Conservation (phyloP, 2,888 invertebrate genomes). For the Metallyticus violacea region DNA sequence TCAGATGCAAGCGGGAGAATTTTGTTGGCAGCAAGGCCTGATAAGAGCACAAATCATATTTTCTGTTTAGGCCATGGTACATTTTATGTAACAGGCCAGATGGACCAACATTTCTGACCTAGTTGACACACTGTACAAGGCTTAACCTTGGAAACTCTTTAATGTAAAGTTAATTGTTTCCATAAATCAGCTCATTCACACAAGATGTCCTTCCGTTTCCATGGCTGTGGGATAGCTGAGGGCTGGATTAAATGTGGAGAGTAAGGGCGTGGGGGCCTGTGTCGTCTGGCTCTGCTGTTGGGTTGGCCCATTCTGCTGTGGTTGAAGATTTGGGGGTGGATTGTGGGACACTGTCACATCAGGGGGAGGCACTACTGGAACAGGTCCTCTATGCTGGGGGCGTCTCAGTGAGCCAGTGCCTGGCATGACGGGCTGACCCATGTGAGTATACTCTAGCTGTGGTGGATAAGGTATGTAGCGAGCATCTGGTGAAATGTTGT, state of each 20-base stretch:
- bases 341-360: conserved; percentile 56
- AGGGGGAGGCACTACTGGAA: conserved; percentile 39
- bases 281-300: conserved; percentile 23
- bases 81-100: too few relatives aligned
- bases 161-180: not conserved
- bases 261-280: conserved; percentile 35
- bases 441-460: conserved; percentile 62
- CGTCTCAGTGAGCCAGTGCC: conserved; percentile 57
- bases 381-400: conserved; percentile 41
- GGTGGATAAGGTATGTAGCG: conserved; percentile 80
- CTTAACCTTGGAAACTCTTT: not conserved
- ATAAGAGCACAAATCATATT: not conserved
- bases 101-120: too few relatives aligned
- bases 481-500: conserved; percentile 69
- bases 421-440: conserved; percentile 51
- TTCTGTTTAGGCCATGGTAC: not conserved
- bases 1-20: too few relatives aligned
- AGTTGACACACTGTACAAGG: not conserved
- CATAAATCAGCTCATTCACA: conserved; percentile 32
- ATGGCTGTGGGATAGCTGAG: conserved; percentile 39
- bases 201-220: conserved; percentile 43
- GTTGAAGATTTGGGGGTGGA: conserved; percentile 17
- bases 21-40: too few relatives aligned
- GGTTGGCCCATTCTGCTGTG: not conserved
- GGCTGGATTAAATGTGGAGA: conserved; percentile 42